Percentiles rank a stretch among this genome's conserved stretches.
Conservation (phyloP, 2,797 vertebrate genomes). For the Dermochelys coriacea region DNA sequence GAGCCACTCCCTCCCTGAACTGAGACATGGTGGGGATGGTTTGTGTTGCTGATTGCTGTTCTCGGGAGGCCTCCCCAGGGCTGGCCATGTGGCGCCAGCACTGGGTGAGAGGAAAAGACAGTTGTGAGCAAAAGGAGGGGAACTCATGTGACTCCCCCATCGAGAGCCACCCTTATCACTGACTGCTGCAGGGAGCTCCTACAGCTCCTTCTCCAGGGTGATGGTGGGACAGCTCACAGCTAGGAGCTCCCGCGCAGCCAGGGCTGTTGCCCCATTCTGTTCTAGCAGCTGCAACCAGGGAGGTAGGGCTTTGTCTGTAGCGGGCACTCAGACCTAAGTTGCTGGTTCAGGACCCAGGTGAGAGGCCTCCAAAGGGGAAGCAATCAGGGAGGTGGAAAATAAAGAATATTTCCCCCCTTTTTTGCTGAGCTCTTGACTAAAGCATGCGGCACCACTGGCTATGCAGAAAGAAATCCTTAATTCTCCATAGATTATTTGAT, state of each 20-base stretch:
- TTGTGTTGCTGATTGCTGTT: background rate
- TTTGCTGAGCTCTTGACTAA: background rate
- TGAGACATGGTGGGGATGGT: background rate
- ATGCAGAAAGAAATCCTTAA: background rate
- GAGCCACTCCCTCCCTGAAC: background rate
- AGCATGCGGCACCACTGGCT: background rate
- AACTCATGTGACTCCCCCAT: background rate
- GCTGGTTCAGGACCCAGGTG: background rate
- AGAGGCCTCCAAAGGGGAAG: background rate
- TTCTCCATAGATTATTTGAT: background rate
- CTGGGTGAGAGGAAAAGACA: background rate
- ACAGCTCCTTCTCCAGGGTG: background rate
- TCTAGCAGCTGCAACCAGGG: background rate
- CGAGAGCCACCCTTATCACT: background rate
- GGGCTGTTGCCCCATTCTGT: background rate
- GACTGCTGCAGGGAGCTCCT: background rate
- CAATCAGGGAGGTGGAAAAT: background rate
- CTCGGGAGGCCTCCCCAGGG: background rate
- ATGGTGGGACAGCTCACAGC: background rate
- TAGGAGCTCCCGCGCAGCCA: background rate
- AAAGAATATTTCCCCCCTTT: too few relatives aligned
- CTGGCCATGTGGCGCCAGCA: background rate
- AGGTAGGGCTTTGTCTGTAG: background rate
- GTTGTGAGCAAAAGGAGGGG: background rate
- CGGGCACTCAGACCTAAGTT: background rate